Base-by-base conservation (phyloP, 1,140 invertebrate species). In the Penaeus chinensis region DNA sequence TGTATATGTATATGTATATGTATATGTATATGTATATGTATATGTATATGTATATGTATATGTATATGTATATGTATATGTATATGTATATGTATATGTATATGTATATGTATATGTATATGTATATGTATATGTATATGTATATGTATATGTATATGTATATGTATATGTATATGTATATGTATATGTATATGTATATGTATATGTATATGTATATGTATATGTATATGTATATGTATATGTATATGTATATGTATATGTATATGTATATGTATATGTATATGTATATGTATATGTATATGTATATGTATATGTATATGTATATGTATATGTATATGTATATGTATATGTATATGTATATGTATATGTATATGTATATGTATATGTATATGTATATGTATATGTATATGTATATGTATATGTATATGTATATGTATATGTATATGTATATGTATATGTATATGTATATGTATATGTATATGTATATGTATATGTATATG, bases 1-100 rank as follows among this genome's bases (percentile, higher is more conserved):
- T 82, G 61, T 82, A n/a, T 82, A n/a, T 82, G 61, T 32, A 60
- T 65, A 61, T 82, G 62, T 82, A n/a, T 82, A 24, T 82, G 60
- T 66, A 8, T 24, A n/a, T 66, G 62, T 78, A 32, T 47, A 0
- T 78, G 76, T 47, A 18, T 78, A 22, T 78, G 3, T 78, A 54
- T n/a, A 47, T 20, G 32, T 54, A 54, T 78, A 22, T 37, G 5
- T 37, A 37, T 37, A 37, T 37, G 5, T 37, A 37, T 37, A 37
- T 37, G 5, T 37, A 37, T 37, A 37, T 37, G 5, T 37, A 37
- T 37, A 37, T 37, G 5, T 37, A 37, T 37, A 32, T 78, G 32
- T 78, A 54, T 78, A 37, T 37, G 32, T 78, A 7, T 42, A 54
- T 54, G 11, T n/a, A 78, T 54, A 78, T 54, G 20, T 78, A 13